These are phyloP conservation scores for Sericinus montela DNA, from an alignment of 2,888 invertebrate species.

Conservation along the genomic window DNA sequence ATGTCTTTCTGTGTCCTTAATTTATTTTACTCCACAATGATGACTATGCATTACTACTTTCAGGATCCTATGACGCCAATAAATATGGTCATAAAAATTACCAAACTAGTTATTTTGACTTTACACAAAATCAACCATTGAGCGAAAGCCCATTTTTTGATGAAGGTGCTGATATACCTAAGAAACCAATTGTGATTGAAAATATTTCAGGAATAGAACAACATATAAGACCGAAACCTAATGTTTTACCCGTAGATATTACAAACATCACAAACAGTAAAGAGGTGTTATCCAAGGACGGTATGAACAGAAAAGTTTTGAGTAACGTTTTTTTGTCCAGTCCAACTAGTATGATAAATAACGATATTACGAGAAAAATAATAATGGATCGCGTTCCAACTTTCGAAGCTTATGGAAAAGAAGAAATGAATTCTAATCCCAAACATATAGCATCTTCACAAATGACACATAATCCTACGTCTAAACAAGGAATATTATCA, in stretches of 20 bases:
- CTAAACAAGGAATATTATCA: neutral
- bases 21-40: too few relatives aligned
- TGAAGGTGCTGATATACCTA: neutral
- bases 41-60: too few relatives aligned
- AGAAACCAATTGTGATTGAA: neutral
- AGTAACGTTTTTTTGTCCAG: neutral
- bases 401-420: neutral
- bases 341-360: neutral
- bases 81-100: conserved; percentile 60
- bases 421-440: neutral
- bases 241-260: neutral
- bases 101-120: too few relatives aligned
- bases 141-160: neutral
- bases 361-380: neutral
- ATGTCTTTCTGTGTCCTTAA: too few relatives aligned
- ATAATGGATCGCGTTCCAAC: neutral
- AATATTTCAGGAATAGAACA: neutral
- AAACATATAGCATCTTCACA: neutral
- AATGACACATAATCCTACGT: neutral
- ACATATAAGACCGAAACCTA: neutral
- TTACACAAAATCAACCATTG: too few relatives aligned
- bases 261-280: too few relatives aligned
- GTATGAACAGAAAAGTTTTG: neutral
- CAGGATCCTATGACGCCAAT: conserved; percentile 57
- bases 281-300: neutral